Base-by-base conservation (phyloP, 2,113 vertebrate genomes). In the Philantomba maxwellii region DNA sequence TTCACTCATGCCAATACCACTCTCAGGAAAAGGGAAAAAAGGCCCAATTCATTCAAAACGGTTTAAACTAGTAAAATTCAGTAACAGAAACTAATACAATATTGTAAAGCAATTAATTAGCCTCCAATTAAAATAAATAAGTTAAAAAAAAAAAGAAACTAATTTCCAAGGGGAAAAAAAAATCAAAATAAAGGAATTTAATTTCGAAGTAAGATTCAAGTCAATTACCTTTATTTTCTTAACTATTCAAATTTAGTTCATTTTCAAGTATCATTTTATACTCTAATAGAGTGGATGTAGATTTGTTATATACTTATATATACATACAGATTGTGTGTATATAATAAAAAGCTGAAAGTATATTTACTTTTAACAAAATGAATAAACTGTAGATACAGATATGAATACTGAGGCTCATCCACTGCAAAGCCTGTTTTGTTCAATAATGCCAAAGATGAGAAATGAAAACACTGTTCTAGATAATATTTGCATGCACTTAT, bases 221-320 rank as follows among this genome's bases (percentile, higher is more conserved):
- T 64, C 57, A 90, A 85, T n/a, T 82, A 51, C 26, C 43, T 97
- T 92, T 88, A 89, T 95, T 93, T 88, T 87, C 70, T 85, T 45
- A 82, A 91, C 26, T 77, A 58, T 28, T 92, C 28, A 75, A 78
- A 82, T 86, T 86, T 82, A 91, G 49, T 86, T 86, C 84, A 49
- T 85, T 70, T 78, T 92, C 80, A 60, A 58, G 45, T 66, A 91
- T 62, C 43, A 87, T 25, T 87, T 87, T 70, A 51, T 47, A 87
- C 70, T 73, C 9, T 73, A 87, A 83, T 53, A 96, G 21, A 51
- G 8, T 81, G 8, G 80, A 36, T 49, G 30, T 39, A 53, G 39
- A 49, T 49, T 17, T 93, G 28, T 73, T 53, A 33, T 70, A 84
- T 12, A 84, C 7, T 25, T 28, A 82, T 6, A 28, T 16, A 58